Base-by-base conservation (phyloP, 1,140 invertebrate species). In the Brachionus asplanchnoidis region DNA sequence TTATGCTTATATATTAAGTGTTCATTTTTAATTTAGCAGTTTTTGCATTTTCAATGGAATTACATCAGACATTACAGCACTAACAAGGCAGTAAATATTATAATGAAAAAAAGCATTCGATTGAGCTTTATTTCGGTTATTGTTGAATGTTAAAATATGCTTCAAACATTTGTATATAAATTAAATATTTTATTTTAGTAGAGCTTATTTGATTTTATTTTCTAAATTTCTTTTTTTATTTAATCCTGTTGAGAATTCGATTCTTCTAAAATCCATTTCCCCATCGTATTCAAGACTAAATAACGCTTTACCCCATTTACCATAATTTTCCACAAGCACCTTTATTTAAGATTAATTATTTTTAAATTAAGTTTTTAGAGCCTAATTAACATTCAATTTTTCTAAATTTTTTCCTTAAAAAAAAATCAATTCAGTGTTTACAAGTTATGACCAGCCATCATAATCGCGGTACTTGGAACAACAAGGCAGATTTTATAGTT, bases 401-500 rank as follows among this genome's bases (percentile, higher is more conserved):
- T 12, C 14, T 14, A 68, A 17, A 17, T 42, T 75, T 75, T 42
- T 42, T 20, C 20, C 32, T 44, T 40, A n/a, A 66, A 42, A 50
- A 68, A 68, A 68, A 28, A 68, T 46, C 40, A 40, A 66, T 66
- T 44, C 20, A 44, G 60, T 50, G 20, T 28, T 50, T 73, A 36
- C 46, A 70, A 53, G 56, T 73, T 32, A 77, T 78, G 84, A 73
- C 70, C 53, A 20, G 20, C 50, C 0, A 56, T 12, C 56, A 86
- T n/a, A 86, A 87, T 23, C 68, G 88, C 26, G 88, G 88, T 36
- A 89, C 88, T 66, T 90, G 89, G 89, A 86, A 86, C 23, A 87
- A 87, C 8, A 87, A 87, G 70, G 85, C 87, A 20, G 89, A 90
- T 85, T 89, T 88, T 85, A 75, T 89, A 20, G 68, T 90, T 44